Evolutionary conservation across 2,113 vertebrate genomes (phyloP), one percentile per base, ranked within the genome.

Genomic region (Thymallus thymallus): DNA sequence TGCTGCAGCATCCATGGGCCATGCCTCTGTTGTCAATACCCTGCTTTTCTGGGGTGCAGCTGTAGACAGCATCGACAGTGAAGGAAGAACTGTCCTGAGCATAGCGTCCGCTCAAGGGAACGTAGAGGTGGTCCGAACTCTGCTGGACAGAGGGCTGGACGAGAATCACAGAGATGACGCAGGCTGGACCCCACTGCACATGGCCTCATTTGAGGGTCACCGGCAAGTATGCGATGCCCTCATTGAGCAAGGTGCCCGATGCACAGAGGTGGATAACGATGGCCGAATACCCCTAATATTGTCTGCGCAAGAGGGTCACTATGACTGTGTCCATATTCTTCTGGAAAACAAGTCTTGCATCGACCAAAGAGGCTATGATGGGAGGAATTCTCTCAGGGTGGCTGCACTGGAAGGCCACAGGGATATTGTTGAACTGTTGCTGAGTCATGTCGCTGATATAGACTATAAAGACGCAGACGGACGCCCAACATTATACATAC

Each of bases 191-290:
- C 97, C 98, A 23, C 88, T 99, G 72, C 98, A 99, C 87, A 98
- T 99, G 98, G 95, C 98, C 72, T 92, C 97, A 13, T 99, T 99
- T 69, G 97, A 99, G 90, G 98, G 98, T 69, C 97, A 99, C 83
- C 90, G 97, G 35, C 88, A 96, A 88, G 96, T 99, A 70, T 99
- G 98, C 32, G 93, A 97, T 77, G 98, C 98, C 48, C 96, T 99
- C 20, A 96, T 99, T 72, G 98, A 99, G 87, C 98, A 99, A 92
- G 98, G 98, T 70, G 97, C 98, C 83, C 93, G 96, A 80, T 96
- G 96, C 82, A 95, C 92, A 63, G 98, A 98, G 89, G 96, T 97
- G 0, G 98, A 99, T 84, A 99, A 99, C 0, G 98, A 99, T 67
- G 98, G 98, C 1, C 93, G 98, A 13, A 97, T 98, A 84, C 94